Evolutionary conservation across 2,797 vertebrate genomes (phyloP), one percentile per base, ranked within the genome.

Genomic region (Phaenicophaeus curvirostris): DNA sequence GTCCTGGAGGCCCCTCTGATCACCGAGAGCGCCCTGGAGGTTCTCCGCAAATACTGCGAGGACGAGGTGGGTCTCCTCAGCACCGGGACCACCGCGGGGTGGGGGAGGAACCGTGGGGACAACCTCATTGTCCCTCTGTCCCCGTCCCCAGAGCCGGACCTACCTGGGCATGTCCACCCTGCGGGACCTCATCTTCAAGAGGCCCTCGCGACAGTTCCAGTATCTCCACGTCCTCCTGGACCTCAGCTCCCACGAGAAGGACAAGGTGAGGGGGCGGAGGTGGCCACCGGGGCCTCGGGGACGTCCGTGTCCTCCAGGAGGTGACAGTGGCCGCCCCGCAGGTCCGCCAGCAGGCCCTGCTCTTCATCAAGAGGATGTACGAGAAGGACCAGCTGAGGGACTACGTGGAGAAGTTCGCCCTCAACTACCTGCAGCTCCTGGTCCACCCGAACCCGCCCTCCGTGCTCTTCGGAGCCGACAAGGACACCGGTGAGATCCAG

Each of bases 391-490:
- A 99, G 31, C 98, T 99, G 28, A 97, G 99, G 12, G 99, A 99
- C 72, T 99, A 99, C 42, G 98, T 99, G 9, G 99, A 99, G 97
- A 99, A 99, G 90, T 99, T 99, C 54, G 99, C 99, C 7, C 98
- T 99, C 72, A 99, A 99, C 97, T 99, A 99, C 97, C 98, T 99
- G 95, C 99, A 99, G 98, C 98, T 99, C 4, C 96, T 99, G 50
- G 99, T 99, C n/a, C 99, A 99, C 68, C 99, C 99, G 66, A 99
- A 99, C 96, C 99, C 99, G 0, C 99, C 99, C 0, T 99, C 99
- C 0, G 97, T 99, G 83, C 98, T 99, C 11, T 99, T 99, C 1
- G 99, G 99, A 7, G 99, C 99, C 0, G 99, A 99, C 97, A 99
- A 99, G 96, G 99, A 99, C 96, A 99, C 99, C 89, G 99, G 99